Base-by-base conservation (phyloP, 2,113 vertebrate genomes). In the Hemibagrus wyckioides region DNA sequence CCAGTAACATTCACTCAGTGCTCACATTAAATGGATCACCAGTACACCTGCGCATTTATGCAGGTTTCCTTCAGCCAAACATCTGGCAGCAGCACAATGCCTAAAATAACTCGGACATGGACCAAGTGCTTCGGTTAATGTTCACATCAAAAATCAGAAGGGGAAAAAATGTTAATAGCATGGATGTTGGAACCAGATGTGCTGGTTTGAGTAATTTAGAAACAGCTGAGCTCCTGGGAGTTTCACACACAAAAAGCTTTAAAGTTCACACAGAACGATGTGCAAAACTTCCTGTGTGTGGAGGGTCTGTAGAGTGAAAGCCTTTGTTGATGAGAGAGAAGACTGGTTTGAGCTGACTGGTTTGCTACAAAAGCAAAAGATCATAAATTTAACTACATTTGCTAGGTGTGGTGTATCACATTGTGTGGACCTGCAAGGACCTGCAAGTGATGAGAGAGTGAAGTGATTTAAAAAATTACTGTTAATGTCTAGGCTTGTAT, bases 391-490 rank as follows among this genome's bases (percentile, higher is more conserved):
- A n/a, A n/a, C n/a, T n/a, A n/a, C n/a, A n/a, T n/a, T n/a, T n/a
- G n/a, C n/a, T 28, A 30, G 82, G 10, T 30, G 1, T 69, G 15
- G 44, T 75, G 65, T 71, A 89, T 75, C 82, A 63, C 67, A 75
- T 82, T 85, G 44, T 48, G 50, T 77, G 79, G 17, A 80, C 28
- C 54, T 73, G 52, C 73, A 76, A 65, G 69, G n/a, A 80, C 28
- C 41, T 73, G 52, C 73, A 76, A 65, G 33, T 39, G 69, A 54
- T 41, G n/a, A 36, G 85, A 82, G 63, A 39, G 59, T 82, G n/a
- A 73, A 86, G 71, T 84, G 50, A 83, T 89, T 90, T 67, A 56
- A 9, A n/a, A 23, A 52, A 56, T 36, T 33, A 48, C 57, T 83
- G 86, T 25, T 86, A 84, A 50, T 76, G 14, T 63, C 63, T 25